Evolutionary conservation across 2,888 invertebrate species (phyloP).

Genomic region (Tinea trinotella): DNA sequence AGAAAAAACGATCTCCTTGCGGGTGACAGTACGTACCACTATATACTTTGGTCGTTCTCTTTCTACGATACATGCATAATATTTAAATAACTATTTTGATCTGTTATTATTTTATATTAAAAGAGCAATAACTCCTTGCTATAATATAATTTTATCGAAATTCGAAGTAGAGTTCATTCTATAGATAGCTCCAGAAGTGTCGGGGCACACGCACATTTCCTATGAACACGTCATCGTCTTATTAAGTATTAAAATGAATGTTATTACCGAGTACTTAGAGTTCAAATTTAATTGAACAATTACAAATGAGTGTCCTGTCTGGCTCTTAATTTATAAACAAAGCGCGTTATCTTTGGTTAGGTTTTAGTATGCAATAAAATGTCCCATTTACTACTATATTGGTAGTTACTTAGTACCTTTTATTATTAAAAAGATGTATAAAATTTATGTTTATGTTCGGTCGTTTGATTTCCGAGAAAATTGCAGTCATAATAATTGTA

Average conservation of each 20-base stretch:
- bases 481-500: no score
- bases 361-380: not conserved
- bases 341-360: not conserved
- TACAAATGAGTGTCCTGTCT: not conserved
- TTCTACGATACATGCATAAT: no score
- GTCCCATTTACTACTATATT: not conserved
- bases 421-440: no score
- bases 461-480: no score
- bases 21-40: no score
- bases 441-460: no score
- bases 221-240: not conserved
- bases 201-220: slow-evolving; percentile 3
- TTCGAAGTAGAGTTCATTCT: not conserved
- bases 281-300: not conserved
- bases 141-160: no score
- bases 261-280: not conserved
- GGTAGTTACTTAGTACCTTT: not conserved
- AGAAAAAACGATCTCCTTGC: no score
- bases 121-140: no score
- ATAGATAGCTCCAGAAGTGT: not conserved
- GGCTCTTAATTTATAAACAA: not conserved
- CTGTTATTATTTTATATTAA: no score
- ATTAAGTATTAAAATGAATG: not conserved
- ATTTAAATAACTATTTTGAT: no score
- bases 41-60: no score